Conservation (phyloP, 2,888 invertebrate genomes). For the Lithophane leautieri region DNA sequence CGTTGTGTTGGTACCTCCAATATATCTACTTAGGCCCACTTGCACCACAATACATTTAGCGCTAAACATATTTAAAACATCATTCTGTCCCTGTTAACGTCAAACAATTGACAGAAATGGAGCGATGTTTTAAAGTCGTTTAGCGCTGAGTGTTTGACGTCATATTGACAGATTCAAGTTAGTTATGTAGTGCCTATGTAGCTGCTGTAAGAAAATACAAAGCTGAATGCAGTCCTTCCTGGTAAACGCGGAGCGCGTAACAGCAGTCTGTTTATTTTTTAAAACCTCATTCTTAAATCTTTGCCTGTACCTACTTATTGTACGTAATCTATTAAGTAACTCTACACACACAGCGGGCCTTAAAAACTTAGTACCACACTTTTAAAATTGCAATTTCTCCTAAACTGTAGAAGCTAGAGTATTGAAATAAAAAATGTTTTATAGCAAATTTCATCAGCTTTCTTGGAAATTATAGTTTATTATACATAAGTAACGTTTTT, state of each 20-base stretch:
- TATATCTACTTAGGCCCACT: not conserved
- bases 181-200: too few species aligned
- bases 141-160: not conserved
- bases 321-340: not conserved
- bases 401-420: too few species aligned
- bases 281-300: not conserved
- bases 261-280: constrained; percentile 1
- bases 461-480: too few species aligned
- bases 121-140: not conserved
- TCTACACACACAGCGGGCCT: not conserved
- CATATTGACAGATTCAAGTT: not conserved
- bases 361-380: too few species aligned
- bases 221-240: not conserved
- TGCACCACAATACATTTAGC: not conserved
- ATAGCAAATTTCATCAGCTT: too few species aligned
- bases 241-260: too few species aligned
- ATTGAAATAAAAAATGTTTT: too few species aligned
- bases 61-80: not conserved
- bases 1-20: not conserved
- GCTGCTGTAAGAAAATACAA: not conserved
- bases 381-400: too few species aligned
- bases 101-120: not conserved
- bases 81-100: not conserved
- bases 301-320: not conserved
- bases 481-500: too few species aligned